Base-by-base conservation (phyloP, 2,797 vertebrate genomes). In the Manis crassicaudata region DNA sequence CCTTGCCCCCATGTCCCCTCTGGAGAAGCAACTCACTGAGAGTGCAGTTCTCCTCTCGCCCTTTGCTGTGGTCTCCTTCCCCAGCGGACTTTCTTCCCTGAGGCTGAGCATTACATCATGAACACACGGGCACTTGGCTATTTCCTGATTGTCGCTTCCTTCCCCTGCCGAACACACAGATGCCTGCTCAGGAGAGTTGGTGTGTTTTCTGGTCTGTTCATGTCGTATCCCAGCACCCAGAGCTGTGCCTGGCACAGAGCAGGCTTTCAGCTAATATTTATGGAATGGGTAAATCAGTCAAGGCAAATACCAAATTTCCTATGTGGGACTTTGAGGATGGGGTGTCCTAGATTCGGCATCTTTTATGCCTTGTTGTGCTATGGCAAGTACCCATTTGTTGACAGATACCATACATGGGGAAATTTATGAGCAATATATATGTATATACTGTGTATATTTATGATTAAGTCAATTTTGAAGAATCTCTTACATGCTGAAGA, bases 401-500 rank as follows among this genome's bases (percentile, higher is more conserved):
- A 40, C 70, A 86, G 40, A 73, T 46, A 76, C 16, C 62, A 62
- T 35, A 43, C 50, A 77, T 40, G 18, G 11, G 29, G 23, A 75
- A 43, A 85, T 85, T 85, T 65, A 73, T 73, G 58, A 56, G 27
- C 18, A 50, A 85, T 62, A 73, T 88, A 68, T 67, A 94, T 11
- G 21, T 40, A 40, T 68, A 43, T 4, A 68, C n/a, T 92, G 35
- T 12, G 40, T 73, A 84, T 89, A 54, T 85, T 37, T 90, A 56
- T 79, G 60, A 96, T 79, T 90, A 88, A 93, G 68, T 90, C 96
- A 94, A 92, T 96, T 96, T 79, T 70, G 17, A 90, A 84, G 60
- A 89, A 77, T 92, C 46, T 95, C n/a, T 92, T 96, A 90, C 50
- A 77, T 82, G 35, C 43, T 94, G 60, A 84, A 86, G 50, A 77